Evolutionary conservation across 2,113 vertebrate species (phyloP), one percentile per base, ranked within the genome.

Genomic region (Dissostichus mawsoni): DNA sequence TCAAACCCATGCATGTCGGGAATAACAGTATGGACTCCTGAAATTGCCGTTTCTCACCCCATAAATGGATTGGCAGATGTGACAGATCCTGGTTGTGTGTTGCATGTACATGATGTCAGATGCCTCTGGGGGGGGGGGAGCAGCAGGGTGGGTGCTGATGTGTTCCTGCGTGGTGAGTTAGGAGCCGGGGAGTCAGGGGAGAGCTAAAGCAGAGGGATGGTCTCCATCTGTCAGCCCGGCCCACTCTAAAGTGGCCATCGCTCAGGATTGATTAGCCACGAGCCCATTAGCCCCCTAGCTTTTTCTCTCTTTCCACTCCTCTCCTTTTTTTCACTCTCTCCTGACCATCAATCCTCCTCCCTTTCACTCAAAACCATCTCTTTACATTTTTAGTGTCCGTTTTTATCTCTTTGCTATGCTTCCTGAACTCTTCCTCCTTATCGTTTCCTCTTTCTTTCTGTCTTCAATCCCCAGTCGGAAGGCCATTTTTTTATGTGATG

Each of bases 221-320:
- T 87, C 83, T 89, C 88, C 90, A 92, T 92, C 90, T 94, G 92
- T 93, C 90, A 83, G 83, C 74, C 78, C 25, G 80, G 76, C 74
- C 84, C 69, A 29, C 83, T 90, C 89, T 68, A 93, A 90, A 94
- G 92, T 92, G 90, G 91, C 87, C 91, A 93, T 94, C 90, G 88
- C 86, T 91, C 90, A 88, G 86, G 85, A 94, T 93, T 92, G 93
- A 94, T 94, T 93, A 91, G 87, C 85, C 86, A 91, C 23, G 25
- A 83, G 88, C 73, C 90, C 92, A 94, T 93, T 94, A 93, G 91
- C 85, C 91, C 89, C 75, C 82, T 86, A 91, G 92, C 90, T 89
- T 87, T 92, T 83, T 83, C 82, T 84, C 85, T 81, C 66, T 87
- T 84, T 83, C 71, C 69, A 33, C 58, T 79, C 70, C 59, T 86